These are phyloP conservation scores for Semnornis frantzii DNA, from an alignment of 2,113 vertebrate genomes.

Conservation along the genomic window DNA sequence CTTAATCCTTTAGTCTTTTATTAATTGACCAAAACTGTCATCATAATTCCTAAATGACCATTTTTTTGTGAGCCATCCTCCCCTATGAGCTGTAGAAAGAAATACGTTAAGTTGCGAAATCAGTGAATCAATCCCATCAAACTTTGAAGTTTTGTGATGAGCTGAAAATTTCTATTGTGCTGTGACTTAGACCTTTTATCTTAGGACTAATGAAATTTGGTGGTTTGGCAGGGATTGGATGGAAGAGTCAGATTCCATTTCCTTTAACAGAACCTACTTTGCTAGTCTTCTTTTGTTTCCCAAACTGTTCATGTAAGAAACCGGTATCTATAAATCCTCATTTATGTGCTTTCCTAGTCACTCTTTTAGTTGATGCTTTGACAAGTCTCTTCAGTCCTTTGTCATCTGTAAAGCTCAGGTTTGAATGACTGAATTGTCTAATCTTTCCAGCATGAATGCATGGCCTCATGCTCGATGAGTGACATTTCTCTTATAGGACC, in stretches of 20 bases:
- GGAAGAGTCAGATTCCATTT: not conserved
- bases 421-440: not conserved
- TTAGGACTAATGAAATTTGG: not conserved
- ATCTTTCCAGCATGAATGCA: not conserved
- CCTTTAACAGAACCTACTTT: not conserved
- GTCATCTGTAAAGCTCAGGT: not conserved
- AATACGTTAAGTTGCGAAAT: constrained; percentile 7
- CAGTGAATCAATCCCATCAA: not conserved
- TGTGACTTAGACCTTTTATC: not conserved
- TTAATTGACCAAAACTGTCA: not conserved
- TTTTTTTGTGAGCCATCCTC: not conserved
- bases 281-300: not conserved
- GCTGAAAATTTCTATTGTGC: not conserved
- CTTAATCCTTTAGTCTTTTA: not conserved
- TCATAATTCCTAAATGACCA: not conserved
- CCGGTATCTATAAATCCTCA: not conserved
- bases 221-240: not conserved
- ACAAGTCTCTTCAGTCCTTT: not conserved
- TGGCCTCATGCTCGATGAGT: not conserved
- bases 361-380: not conserved
- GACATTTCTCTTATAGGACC: not conserved
- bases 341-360: not conserved
- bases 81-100: not conserved
- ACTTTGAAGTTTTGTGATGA: not conserved
- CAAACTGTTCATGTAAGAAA: not conserved